A percentile compares a stretch with the other conserved stretches of the same genome.
Conservation (phyloP, 2,888 invertebrate species). For the Strigamia maritima region DNA sequence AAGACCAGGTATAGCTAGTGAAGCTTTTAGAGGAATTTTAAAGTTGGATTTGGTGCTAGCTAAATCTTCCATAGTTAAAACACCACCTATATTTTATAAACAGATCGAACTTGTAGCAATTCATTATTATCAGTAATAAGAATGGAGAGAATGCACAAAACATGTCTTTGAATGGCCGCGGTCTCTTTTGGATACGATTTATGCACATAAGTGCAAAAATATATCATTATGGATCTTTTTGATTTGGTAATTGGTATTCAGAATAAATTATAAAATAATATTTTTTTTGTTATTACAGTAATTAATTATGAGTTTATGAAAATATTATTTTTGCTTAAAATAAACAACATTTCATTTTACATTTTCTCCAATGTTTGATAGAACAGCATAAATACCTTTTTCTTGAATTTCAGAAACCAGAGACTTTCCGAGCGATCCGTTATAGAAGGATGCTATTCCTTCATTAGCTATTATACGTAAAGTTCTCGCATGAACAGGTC, state of each 20-base stretch:
- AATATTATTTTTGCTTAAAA: no score
- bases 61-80: background rate
- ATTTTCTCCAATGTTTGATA: no score
- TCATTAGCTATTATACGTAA: constrained; percentile 17
- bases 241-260: no score
- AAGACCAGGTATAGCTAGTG: background rate
- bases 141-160: no score
- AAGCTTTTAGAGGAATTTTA: background rate
- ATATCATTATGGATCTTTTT: no score
- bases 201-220: no score
- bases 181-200: no score
- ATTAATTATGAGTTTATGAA: background rate
- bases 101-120: no score
- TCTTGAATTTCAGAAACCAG: constrained; percentile 12
- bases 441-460: background rate
- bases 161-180: no score
- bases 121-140: no score
- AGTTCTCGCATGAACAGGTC: constrained; percentile 18
- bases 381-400: background rate
- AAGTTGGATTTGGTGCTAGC: background rate
- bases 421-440: constrained; percentile 7
- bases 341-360: background rate
- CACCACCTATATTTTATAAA: constrained; percentile 23
- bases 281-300: background rate
- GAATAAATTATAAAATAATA: no score